Evolutionary conservation across 2,797 vertebrate genomes (phyloP).

Genomic region (Danionella dracula): DNA sequence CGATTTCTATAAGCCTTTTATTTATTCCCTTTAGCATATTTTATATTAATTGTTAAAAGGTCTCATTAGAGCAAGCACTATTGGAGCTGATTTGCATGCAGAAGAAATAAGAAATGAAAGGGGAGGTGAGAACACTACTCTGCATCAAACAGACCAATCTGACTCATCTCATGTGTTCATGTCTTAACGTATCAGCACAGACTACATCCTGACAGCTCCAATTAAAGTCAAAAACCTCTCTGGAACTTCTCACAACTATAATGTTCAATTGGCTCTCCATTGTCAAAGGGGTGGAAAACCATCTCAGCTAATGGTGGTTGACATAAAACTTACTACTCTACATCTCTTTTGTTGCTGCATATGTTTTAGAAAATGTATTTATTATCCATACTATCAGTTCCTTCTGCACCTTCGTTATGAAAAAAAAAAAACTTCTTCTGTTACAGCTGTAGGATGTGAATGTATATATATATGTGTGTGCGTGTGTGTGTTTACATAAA

Average conservation of each 20-base stretch:
- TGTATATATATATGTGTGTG: too few species aligned
- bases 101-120: not conserved
- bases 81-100: constrained; percentile 49
- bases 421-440: too few species aligned
- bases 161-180: constrained; percentile 27
- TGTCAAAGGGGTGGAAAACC: not conserved
- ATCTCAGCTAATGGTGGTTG: not conserved
- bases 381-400: not conserved
- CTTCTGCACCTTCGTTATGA: too few species aligned
- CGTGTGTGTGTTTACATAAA: too few species aligned
- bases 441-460: too few species aligned
- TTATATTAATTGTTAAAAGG: constrained; percentile 61
- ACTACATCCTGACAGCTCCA: not conserved
- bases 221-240: constrained; percentile 5
- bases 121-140: constrained; percentile 31
- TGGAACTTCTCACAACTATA: not conserved
- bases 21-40: constrained; percentile 61
- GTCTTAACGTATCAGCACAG: not conserved
- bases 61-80: constrained; percentile 54
- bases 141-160: constrained; percentile 40
- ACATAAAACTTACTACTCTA: not conserved
- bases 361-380: too few species aligned
- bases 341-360: not conserved
- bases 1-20: constrained; percentile 64
- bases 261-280: constrained; percentile 1